Evolutionary conservation across 2,888 invertebrate genomes (phyloP), one percentile per base, ranked within the genome.

Genomic region (Polydrusus cervinus): DNA sequence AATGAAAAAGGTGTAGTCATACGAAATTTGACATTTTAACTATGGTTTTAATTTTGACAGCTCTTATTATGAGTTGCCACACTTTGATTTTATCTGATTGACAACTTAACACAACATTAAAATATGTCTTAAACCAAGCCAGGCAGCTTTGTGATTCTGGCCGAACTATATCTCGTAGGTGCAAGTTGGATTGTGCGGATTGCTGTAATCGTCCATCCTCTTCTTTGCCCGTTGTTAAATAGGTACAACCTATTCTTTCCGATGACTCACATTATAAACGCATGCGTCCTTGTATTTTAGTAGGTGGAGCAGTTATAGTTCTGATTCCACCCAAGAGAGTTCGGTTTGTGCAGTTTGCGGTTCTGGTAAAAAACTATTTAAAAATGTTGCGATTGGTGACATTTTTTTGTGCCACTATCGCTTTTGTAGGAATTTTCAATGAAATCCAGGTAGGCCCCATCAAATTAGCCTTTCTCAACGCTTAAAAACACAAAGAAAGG

Each of bases 361-460:
- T 83, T 83, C 80, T 80, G 81, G 82, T 81, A 82, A 82, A 82
- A 75, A 70, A 80, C 76, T 69, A 74, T 78, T 71, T 49, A 72
- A 89, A 87, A 87, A 91, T 91, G 90, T 88, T 90, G 90, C 90
- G 89, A 87, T 89, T 89, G 88, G 89, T 90, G 88, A 88, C 90
- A 87, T 88, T 89, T 88, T 87, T 90, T 86, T 89, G 89, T 90
- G 90, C 89, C 87, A 89, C 90, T 87, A 88, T 89, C 87, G 88
- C 90, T 87, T 87, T 89, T 87, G 88, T 89, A 88, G 90, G 89
- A 87, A 89, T 89, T 87, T 88, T 90, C 83, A 88, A 88, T 81
- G 88, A 89, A 81, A 89, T 89, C 84, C 89, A 89, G 90, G 90
- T 90, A 87, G 89, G 86, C 83, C 60, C 65, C 88, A 84, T 81